phyloP scores from a whole-genome alignment of 2,113 vertebrate genomes.

The Thalassarche chlororhynchos region DNA sequence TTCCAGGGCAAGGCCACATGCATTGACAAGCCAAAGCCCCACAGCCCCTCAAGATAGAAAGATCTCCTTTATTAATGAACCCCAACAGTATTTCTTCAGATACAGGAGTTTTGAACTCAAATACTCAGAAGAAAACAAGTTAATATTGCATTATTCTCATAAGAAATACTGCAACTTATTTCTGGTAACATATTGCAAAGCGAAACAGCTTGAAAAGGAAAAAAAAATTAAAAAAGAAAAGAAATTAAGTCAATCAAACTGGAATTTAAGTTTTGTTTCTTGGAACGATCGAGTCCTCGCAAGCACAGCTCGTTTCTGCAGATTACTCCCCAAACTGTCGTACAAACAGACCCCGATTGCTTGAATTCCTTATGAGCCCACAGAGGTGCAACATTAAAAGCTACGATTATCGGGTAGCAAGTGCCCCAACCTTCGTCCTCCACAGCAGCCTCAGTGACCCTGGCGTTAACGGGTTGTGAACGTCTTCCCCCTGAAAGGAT shows the following conservation, averaged over 20 bases:
- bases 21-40: background rate
- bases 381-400: conserved; percentile 76
- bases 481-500: conserved; percentile 90
- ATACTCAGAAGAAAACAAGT: conserved; percentile 80
- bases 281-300: conserved; percentile 81
- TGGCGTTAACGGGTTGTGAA: conserved; percentile 86
- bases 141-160: conserved; percentile 79
- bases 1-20: background rate
- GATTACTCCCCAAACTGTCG: conserved; percentile 79
- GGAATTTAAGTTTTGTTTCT: conserved; percentile 74
- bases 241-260: conserved; percentile 80
- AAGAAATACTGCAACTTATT: conserved; percentile 80
- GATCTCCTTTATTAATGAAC: conserved; percentile 84
- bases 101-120: conserved; percentile 84
- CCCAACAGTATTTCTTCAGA: conserved; percentile 82
- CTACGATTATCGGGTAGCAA: conserved; percentile 76
- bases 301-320: conserved; percentile 84
- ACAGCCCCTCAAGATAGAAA: conserved; percentile 78
- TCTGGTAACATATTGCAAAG: conserved; percentile 83
- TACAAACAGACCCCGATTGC: conserved; percentile 80
- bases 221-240: conserved; percentile 67
- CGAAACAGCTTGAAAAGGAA: conserved; percentile 79
- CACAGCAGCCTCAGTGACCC: conserved; percentile 24
- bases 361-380: conserved; percentile 77
- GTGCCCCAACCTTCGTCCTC: conserved; percentile 67